Evolutionary conservation across 2,113 vertebrate species (phyloP).

Genomic region (Scomber japonicus): DNA sequence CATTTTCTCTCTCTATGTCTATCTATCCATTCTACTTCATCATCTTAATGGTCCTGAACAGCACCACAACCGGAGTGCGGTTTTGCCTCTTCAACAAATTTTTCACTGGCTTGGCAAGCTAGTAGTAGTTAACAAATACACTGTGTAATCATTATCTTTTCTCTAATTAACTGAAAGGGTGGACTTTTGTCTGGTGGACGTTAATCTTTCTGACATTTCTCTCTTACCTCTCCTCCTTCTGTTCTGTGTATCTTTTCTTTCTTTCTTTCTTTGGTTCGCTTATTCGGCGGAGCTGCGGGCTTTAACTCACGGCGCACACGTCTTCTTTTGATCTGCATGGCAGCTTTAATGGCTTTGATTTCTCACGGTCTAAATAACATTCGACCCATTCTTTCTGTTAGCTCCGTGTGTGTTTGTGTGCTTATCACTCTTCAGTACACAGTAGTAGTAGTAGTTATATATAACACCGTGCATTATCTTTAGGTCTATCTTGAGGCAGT

Average conservation of each 20-base stretch:
- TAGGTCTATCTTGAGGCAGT: slow-evolving; percentile 26
- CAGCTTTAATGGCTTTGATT: slow-evolving; percentile 33
- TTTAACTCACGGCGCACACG: neutral
- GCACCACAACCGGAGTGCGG: neutral
- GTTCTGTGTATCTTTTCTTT: neutral
- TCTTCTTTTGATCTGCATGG: slow-evolving; percentile 30
- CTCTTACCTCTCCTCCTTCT: neutral
- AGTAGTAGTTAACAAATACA: neutral
- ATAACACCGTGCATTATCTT: slow-evolving; percentile 47
- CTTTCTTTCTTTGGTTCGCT: slow-evolving; percentile 10
- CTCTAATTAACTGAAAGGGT: too few species aligned
- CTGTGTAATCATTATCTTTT: neutral
- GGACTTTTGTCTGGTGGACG: too few species aligned
- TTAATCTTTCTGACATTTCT: neutral
- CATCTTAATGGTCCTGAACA: neutral
- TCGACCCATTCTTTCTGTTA: slow-evolving; percentile 9
- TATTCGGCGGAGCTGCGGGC: neutral
- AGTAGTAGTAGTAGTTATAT: slow-evolving; percentile 20
- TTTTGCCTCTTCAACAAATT: neutral
- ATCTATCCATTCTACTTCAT: neutral
- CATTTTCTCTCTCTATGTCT: neutral
- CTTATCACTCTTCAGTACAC: neutral
- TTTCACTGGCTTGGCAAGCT: neutral
- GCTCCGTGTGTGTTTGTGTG: neutral
- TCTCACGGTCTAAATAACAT: slow-evolving; percentile 56